Conservation (phyloP, 1,140 invertebrate genomes). For the Asobara japonica region DNA sequence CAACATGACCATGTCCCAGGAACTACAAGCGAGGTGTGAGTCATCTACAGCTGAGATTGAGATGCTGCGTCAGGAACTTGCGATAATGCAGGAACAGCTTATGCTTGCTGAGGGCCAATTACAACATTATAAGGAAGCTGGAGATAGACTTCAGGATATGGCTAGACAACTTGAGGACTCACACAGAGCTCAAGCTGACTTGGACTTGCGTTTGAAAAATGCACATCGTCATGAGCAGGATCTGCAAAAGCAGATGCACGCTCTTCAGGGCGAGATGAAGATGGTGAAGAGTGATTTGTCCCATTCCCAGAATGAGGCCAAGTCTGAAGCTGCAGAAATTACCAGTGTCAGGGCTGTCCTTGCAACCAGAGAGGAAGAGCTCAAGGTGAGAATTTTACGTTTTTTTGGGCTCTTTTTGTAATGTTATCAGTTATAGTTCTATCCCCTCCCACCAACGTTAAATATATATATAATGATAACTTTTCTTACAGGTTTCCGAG, state of each 20-base stretch:
- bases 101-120: constrained; percentile 58
- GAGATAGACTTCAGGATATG: constrained; percentile 63
- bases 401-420: no score
- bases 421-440: no score
- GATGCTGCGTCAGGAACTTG: constrained; percentile 60
- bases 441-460: no score
- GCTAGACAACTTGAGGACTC: constrained; percentile 72
- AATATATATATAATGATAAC: no score
- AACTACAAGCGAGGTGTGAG: constrained; percentile 66
- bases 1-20: constrained; percentile 61
- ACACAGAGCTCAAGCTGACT: constrained; percentile 63
- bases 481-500: no score
- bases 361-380: constrained; percentile 47
- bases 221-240: constrained; percentile 60
- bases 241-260: constrained; percentile 57
- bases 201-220: constrained; percentile 68
- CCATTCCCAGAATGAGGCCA: constrained; percentile 44
- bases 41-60: constrained; percentile 61
- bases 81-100: constrained; percentile 62
- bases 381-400: no score
- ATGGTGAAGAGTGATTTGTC: constrained; percentile 48
- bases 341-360: constrained; percentile 41
- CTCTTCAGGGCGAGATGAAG: constrained; percentile 55
- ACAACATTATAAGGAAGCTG: constrained; percentile 56
- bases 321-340: constrained; percentile 49